Conservation (phyloP, 1,140 invertebrate species). For the Neocloeon triangulifer region DNA sequence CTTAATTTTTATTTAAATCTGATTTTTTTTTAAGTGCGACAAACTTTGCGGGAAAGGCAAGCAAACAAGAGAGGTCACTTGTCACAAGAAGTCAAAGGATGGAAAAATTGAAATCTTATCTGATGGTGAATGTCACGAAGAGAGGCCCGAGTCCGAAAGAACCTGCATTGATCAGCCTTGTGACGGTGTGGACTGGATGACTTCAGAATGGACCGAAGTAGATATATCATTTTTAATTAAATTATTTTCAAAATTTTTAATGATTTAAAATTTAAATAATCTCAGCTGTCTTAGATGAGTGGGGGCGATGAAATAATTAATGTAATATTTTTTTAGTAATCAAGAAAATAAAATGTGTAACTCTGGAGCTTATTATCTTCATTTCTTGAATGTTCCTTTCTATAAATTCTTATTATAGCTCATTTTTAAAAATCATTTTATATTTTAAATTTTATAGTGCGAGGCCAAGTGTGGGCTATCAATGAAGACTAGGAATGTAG, state of each 20-base stretch:
- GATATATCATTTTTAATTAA: too few relatives aligned
- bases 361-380: too few relatives aligned
- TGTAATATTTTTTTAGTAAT: too few relatives aligned
- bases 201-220: slow-evolving; percentile 72
- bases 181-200: slow-evolving; percentile 78
- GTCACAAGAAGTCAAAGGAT: slow-evolving; percentile 30
- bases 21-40: slow-evolving; percentile 37
- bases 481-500: slow-evolving; percentile 44
- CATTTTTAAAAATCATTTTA: too few relatives aligned
- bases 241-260: too few relatives aligned
- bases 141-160: slow-evolving; percentile 44
- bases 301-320: too few relatives aligned
- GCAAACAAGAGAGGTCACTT: slow-evolving; percentile 44
- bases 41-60: slow-evolving; percentile 69
- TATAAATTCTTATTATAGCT: too few relatives aligned
- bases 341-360: too few relatives aligned
- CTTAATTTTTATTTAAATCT: slow-evolving; percentile 1
- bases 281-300: too few relatives aligned
- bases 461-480: slow-evolving; percentile 43
- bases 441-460: slow-evolving; percentile 27
- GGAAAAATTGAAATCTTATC: slow-evolving; percentile 43
- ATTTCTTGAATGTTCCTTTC: too few relatives aligned
- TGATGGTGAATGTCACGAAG: slow-evolving; percentile 38
- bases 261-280: too few relatives aligned
- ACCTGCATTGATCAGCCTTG: slow-evolving; percentile 59